Conservation (phyloP, 2,113 vertebrate species). For the Cercocebus atys region DNA sequence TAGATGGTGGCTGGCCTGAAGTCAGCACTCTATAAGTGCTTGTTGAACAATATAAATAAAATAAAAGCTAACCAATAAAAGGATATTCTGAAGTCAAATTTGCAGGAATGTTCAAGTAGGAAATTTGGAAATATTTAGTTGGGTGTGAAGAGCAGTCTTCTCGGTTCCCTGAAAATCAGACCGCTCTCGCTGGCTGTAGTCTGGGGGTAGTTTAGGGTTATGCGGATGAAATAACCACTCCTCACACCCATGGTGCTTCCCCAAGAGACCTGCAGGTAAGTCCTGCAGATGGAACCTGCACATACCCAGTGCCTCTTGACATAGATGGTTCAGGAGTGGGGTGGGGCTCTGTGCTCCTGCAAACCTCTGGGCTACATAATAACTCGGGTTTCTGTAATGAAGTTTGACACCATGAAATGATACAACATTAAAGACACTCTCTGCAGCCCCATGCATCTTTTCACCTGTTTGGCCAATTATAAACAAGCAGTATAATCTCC, state of each 20-base stretch:
- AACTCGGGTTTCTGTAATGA: accelerated
- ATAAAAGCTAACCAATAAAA: background rate
- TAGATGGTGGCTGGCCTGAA: background rate
- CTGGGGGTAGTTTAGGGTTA: background rate
- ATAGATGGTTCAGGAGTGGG: accelerated
- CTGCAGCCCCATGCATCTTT: accelerated
- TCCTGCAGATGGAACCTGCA: background rate
- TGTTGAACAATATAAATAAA: background rate
- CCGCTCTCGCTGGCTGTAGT: background rate
- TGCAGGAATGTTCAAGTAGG: background rate
- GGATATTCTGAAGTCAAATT: background rate
- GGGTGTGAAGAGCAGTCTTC: accelerated
- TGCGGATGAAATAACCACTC: accelerated
- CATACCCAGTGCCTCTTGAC: too few species aligned
- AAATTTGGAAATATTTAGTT: background rate
- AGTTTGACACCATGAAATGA: accelerated
- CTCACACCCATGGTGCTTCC: accelerated
- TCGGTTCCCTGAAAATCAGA: background rate
- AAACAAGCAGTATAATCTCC: accelerated
- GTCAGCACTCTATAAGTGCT: too few species aligned
- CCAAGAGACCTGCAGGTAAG: accelerated
- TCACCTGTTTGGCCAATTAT: accelerated
- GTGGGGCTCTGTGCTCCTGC: background rate
- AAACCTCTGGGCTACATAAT: background rate
- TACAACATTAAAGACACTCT: accelerated